These are phyloP conservation scores for Girardinichthys multiradiatus DNA, from an alignment of 2,113 vertebrate genomes.

Conservation along the genomic window DNA sequence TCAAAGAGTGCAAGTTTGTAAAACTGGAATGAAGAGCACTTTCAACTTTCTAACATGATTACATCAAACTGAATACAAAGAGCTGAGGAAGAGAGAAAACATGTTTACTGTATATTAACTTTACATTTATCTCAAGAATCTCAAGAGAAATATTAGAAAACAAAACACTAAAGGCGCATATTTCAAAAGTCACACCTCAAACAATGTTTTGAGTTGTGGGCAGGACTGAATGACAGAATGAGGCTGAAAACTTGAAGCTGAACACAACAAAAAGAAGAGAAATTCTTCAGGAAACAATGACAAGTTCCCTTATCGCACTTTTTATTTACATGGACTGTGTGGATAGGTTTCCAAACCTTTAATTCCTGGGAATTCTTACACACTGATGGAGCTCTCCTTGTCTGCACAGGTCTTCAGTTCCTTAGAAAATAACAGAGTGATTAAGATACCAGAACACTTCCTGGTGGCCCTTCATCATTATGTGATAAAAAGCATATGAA, in stretches of 20 bases:
- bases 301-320: neutral
- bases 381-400: neutral
- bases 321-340: neutral
- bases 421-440: neutral
- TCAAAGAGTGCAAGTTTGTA: neutral
- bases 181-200: neutral
- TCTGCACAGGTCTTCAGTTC: neutral
- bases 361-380: neutral
- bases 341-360: neutral
- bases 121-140: neutral
- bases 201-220: neutral
- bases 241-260: neutral
- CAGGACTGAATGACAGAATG: neutral
- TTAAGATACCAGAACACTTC: neutral
- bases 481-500: too few relatives aligned
- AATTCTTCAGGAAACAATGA: neutral
- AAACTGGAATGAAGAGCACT: neutral
- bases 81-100: neutral
- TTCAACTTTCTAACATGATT: neutral
- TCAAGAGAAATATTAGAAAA: neutral
- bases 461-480: neutral
- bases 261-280: neutral
- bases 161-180: neutral
- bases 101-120: too few relatives aligned
- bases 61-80: neutral